Evolutionary conservation across 2,113 vertebrate species (phyloP).

Genomic region (Halichoeres trimaculatus): DNA sequence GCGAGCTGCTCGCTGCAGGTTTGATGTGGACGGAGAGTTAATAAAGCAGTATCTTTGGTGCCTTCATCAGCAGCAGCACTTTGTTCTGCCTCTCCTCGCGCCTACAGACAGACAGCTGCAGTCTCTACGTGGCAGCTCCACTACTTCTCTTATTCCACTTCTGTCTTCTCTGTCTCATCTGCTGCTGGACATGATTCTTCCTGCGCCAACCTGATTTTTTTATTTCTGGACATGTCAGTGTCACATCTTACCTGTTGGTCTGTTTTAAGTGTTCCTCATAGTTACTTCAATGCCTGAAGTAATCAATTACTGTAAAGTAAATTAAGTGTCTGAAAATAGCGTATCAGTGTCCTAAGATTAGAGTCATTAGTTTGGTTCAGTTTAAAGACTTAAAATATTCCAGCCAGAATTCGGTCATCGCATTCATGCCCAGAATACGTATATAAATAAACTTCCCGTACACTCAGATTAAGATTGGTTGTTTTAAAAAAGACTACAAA

Average conservation of each 20-base stretch:
- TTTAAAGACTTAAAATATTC: no score
- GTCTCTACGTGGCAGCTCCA: conserved; percentile 25
- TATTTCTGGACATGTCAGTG: not conserved
- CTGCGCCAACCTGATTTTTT: not conserved
- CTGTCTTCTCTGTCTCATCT: conserved; percentile 13
- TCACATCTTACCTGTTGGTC: not conserved
- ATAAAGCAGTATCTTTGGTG: conserved; percentile 81
- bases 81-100: conserved; percentile 67
- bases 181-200: not conserved
- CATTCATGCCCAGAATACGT: no score
- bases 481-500: no score
- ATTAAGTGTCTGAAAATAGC: no score
- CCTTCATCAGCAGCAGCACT: conserved; percentile 81
- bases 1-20: conserved; percentile 77
- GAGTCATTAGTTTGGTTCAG: no score
- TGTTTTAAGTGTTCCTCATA: not conserved
- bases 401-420: no score
- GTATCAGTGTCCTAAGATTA: no score
- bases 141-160: conserved; percentile 11
- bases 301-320: not conserved
- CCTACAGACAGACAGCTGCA: conserved; percentile 60
- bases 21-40: conserved; percentile 85
- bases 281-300: not conserved
- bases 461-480: no score
- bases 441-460: no score